These are phyloP conservation scores for Myrmecophaga tridactyla DNA, from an alignment of 2,113 vertebrate species.

Conservation along the genomic window DNA sequence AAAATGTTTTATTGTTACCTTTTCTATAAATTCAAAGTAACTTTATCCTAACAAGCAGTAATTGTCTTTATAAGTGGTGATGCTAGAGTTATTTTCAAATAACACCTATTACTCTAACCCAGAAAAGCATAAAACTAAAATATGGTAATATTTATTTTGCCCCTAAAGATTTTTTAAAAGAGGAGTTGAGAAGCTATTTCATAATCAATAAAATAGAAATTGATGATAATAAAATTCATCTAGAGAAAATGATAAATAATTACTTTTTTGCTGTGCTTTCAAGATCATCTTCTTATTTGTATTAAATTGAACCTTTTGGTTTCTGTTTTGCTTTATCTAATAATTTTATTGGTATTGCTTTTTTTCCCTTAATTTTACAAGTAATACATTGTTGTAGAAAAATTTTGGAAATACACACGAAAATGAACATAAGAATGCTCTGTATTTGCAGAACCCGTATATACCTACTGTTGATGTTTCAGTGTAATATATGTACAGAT, in stretches of 20 bases:
- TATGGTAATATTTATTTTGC: conserved; percentile 45
- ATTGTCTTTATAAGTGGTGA: neutral
- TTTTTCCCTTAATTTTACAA: conserved; percentile 22
- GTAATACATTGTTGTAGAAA: neutral
- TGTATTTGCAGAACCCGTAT: neutral
- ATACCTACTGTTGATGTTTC: neutral
- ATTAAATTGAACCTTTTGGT: neutral
- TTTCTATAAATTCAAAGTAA: conserved; percentile 49
- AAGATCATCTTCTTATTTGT: neutral
- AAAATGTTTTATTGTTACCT: neutral
- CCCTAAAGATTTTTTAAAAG: neutral
- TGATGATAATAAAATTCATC: neutral
- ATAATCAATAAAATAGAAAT: neutral
- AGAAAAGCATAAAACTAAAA: conserved; percentile 42
- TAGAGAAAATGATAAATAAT: neutral
- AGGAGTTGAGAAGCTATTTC: neutral
- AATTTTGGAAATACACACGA: conserved; percentile 2
- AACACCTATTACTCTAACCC: neutral
- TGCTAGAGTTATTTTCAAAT: neutral
- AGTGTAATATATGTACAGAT: neutral
- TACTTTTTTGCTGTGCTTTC: neutral
- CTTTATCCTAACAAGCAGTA: conserved; percentile 1
- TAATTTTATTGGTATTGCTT: conserved; percentile 15
- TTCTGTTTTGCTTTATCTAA: conserved; percentile 13
- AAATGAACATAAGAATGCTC: neutral